Base-by-base conservation (phyloP, 2,888 invertebrate genomes). In the Athrips mouffetella region DNA sequence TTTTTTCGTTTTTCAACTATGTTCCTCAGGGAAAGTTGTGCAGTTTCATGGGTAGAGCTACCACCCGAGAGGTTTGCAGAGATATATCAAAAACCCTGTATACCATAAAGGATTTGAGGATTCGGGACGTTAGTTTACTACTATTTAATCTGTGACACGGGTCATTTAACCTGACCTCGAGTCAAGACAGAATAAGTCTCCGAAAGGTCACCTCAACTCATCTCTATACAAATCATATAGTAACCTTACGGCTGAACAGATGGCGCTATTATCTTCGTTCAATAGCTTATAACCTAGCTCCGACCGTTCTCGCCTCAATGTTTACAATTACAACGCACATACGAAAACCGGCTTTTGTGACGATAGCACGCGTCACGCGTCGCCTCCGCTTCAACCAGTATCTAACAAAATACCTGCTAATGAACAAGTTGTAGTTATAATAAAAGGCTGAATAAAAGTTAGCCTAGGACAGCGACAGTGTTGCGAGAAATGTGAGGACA, bases 311-410 rank as follows among this genome's bases (percentile, higher is more conserved):
- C 67, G 67, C 67, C 63, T 64, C 62, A 65, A 65, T 76, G 73
- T 80, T 76, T 79, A 77, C 70, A 56, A n/a, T n/a, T n/a, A n/a
- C n/a, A 49, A 56, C 59, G 61, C 70, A 73, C 70, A 73, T 69
- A 73, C 66, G 69, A 58, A 58, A 65, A 54, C 62, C 62, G 64
- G 65, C 59, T 51, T 62, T 62, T 61, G 60, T 49, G 46, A 62
- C 49, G 69, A 52, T 57, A 48, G 59, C 62, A 64, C 68, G 70
- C 63, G 55, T 11, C 62, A 64, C 68, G 70, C 63, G 55, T 11
- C 8, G 16, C 3, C n/a, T n/a, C 8, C 8, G 16, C 3, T 10
- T n/a, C 37, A n/a, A 37, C 18, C 20, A 18, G 11, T 11, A 10
- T n/a, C 20, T 37, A 21, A 11, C 8, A 25, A 35, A 33, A 45